These are phyloP conservation scores for Micoletzkya japonica DNA, from an alignment of 2,888 invertebrate species.

Conservation along the genomic window DNA sequence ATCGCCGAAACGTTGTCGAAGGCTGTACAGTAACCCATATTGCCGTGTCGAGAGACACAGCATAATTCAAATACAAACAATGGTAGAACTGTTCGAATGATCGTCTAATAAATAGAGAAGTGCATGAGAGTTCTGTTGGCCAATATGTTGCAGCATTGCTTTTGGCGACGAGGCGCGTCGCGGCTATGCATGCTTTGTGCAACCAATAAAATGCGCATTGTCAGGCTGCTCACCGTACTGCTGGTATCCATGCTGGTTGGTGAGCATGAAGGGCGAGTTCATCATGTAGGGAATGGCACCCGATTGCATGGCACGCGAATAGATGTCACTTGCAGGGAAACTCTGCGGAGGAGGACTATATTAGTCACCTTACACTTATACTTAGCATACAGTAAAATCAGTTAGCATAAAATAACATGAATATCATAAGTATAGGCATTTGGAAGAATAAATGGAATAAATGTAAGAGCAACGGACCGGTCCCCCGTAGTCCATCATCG, in stretches of 20 bases:
- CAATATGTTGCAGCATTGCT: neutral
- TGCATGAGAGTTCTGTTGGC: neutral
- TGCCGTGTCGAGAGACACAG: neutral
- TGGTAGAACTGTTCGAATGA: neutral
- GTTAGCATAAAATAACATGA: too few species aligned
- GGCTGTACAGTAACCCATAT: neutral
- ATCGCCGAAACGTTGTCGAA: slow-evolving; percentile 37
- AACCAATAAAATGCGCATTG: neutral
- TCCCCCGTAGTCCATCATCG: slow-evolving; percentile 24
- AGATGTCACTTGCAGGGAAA: slow-evolving; percentile 13
- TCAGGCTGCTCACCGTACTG: slow-evolving; percentile 10
- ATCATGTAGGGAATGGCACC: slow-evolving; percentile 18
- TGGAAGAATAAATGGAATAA: neutral
- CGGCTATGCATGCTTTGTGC: neutral
- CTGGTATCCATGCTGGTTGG: slow-evolving; percentile 10
- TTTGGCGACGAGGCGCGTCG: neutral
- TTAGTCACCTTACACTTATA: too few species aligned
- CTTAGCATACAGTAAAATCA: too few species aligned
- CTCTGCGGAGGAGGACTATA: neutral
- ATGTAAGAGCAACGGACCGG: neutral
- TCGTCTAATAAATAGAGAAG: neutral
- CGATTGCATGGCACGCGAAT: neutral
- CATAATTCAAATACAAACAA: neutral
- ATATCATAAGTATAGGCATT: too few species aligned
- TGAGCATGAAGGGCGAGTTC: slow-evolving; percentile 14